phyloP scores from a whole-genome alignment of 2,113 vertebrate species.

The Athene cunicularia region DNA sequence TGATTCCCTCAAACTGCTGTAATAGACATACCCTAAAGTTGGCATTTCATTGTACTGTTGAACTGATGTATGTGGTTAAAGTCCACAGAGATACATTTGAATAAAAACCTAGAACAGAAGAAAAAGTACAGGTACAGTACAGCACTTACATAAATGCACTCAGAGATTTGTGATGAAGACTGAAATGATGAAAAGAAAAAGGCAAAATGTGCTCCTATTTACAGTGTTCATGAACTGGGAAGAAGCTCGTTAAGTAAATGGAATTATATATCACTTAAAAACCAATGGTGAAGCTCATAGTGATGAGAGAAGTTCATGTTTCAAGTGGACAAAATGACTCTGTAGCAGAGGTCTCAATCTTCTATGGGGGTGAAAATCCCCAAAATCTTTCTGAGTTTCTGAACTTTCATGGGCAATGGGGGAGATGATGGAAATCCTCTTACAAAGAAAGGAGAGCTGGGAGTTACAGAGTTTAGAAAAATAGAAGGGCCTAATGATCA shows the following conservation, averaged over 20 bases:
- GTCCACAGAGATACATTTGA: neutral
- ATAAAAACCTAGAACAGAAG: neutral
- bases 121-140: neutral
- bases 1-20: neutral
- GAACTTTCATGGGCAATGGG: neutral
- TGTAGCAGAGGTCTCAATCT: neutral
- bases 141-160: neutral
- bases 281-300: neutral
- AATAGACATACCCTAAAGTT: neutral
- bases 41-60: neutral
- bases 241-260: neutral
- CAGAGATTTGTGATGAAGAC: neutral
- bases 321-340: neutral
- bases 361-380: neutral
- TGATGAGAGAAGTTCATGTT: neutral
- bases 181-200: neutral
- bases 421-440: neutral
- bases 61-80: neutral
- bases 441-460: neutral
- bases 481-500: neutral
- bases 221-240: neutral
- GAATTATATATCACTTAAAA: neutral
- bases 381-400: neutral
- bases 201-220: neutral
- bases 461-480: neutral